phyloP scores from a whole-genome alignment of 2,797 vertebrate species.

The Pangasius djambal region DNA sequence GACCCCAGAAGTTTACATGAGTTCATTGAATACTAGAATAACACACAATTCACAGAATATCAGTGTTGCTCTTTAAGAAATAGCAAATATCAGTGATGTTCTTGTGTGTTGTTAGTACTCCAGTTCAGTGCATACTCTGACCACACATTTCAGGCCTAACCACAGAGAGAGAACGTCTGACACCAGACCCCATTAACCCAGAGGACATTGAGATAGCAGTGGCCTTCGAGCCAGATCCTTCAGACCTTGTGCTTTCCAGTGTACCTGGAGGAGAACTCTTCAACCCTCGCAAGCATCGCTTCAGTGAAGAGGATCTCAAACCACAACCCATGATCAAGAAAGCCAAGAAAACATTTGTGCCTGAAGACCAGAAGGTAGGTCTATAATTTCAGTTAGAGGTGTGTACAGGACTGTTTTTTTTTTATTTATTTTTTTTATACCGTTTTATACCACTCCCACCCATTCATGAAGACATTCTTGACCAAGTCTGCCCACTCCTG shows the following conservation, averaged over 20 bases:
- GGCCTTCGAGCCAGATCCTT: slow-evolving; percentile 93
- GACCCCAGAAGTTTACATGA: neutral
- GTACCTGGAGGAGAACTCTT: slow-evolving; percentile 95
- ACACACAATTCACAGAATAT: neutral
- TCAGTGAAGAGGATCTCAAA: slow-evolving; percentile 93
- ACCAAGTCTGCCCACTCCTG: neutral
- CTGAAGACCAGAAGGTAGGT: slow-evolving; percentile 90
- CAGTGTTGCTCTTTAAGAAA: neutral
- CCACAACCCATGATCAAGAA: slow-evolving; percentile 99
- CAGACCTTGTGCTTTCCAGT: slow-evolving; percentile 92
- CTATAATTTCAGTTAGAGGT: neutral
- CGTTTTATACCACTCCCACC: neutral
- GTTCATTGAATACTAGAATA: neutral
- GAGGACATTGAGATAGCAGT: slow-evolving; percentile 87
- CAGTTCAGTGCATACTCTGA: neutral
- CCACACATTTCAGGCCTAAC: slow-evolving; percentile 73
- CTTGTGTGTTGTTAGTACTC: neutral
- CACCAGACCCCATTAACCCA: slow-evolving; percentile 80
- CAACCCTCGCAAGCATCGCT: slow-evolving; percentile 93
- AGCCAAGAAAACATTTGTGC: slow-evolving; percentile 95
- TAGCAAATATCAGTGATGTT: neutral
- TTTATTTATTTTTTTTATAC: too few species aligned
- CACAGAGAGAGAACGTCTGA: slow-evolving; percentile 74
- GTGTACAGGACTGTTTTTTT: neutral
- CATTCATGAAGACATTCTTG: neutral